Conservation (phyloP, 2,113 vertebrate species). For the Archilochus colubris region DNA sequence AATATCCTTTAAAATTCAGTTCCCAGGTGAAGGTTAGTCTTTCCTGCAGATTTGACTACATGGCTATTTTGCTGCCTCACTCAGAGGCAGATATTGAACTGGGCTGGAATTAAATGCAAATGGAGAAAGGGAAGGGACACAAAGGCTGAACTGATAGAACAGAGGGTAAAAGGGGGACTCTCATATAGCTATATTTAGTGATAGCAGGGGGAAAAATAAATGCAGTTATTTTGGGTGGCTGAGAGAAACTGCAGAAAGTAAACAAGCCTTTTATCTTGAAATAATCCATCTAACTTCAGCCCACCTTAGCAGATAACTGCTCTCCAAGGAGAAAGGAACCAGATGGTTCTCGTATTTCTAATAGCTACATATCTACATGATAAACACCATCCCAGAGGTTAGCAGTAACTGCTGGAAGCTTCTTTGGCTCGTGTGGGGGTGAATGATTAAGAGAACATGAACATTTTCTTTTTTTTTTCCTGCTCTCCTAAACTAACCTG, state of each 20-base stretch:
- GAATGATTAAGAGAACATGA: background rate
- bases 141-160: background rate
- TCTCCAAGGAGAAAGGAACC: conserved; percentile 28
- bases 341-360: conserved; percentile 62
- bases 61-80: background rate
- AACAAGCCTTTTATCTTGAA: conserved; percentile 51
- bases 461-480: background rate
- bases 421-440: background rate
- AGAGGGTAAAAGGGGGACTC: background rate
- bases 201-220: background rate
- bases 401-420: conserved; percentile 9
- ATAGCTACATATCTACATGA: background rate
- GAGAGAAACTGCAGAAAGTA: conserved; percentile 7
- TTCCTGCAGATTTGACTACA: background rate
- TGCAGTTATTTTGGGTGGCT: background rate
- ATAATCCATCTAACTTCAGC: conserved; percentile 26
- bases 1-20: background rate
- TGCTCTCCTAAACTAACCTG: background rate
- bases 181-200: background rate
- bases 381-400: background rate
- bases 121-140: background rate
- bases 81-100: background rate
- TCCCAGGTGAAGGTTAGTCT: background rate
- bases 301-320: conserved; percentile 55
- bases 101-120: background rate